phyloP scores from a whole-genome alignment of 2,113 vertebrate species.

The Anolis carolinensis region DNA sequence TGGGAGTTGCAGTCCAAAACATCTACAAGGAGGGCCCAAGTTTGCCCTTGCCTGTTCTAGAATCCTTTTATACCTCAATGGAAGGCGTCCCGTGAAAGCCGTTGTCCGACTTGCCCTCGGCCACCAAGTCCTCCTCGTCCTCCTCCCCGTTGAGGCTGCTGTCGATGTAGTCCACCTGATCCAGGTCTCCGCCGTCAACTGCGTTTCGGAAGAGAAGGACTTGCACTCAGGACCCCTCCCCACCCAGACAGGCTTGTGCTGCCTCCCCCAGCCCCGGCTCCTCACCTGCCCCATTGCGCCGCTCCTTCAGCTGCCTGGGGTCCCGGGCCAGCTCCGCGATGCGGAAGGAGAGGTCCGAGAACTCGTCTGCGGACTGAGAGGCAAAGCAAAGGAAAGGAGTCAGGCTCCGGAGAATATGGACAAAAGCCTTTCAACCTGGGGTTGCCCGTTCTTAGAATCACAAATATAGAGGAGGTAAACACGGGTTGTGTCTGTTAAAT shows the following conservation, averaged over 20 bases:
- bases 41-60: too few relatives aligned
- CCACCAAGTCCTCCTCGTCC: constrained; percentile 66
- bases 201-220: rapidly evolving
- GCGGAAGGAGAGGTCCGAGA: constrained; percentile 85
- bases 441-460: too few relatives aligned
- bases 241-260: too few relatives aligned
- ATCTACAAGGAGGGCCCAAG: too few relatives aligned
- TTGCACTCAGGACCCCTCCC: background rate
- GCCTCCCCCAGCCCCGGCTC: rapidly evolving
- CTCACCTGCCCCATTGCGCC: constrained; percentile 69
- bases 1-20: too few relatives aligned
- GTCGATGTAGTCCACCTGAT: constrained; percentile 83
- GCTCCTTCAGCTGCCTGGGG: constrained; percentile 79
- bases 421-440: background rate
- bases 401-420: rapidly evolving
- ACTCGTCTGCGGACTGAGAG: constrained; percentile 86
- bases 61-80: constrained; percentile 45
- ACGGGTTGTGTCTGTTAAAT: too few relatives aligned
- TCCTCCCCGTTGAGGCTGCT: constrained; percentile 80
- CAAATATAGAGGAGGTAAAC: too few relatives aligned
- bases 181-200: constrained; percentile 80
- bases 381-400: background rate
- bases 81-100: constrained; percentile 7
- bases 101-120: background rate
- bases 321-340: constrained; percentile 82